phyloP scores from a whole-genome alignment of 2,797 vertebrate genomes.

The Ceyx erithaca region DNA sequence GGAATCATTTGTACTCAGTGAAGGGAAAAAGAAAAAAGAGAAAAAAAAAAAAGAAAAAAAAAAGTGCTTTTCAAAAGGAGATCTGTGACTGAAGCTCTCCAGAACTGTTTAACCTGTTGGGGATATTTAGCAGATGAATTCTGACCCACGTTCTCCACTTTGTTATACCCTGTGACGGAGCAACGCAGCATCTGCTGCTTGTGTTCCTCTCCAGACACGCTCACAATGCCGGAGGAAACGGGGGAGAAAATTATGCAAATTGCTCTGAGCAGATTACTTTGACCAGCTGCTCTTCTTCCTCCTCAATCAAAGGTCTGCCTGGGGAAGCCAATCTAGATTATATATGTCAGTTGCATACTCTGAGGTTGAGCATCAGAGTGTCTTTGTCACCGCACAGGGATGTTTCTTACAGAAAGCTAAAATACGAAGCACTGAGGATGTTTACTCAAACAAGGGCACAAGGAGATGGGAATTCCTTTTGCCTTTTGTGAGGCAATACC shows the following conservation, averaged over 20 bases:
- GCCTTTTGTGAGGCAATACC: neutral
- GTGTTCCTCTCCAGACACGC: constrained; percentile 70
- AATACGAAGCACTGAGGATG: neutral
- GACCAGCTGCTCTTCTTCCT: constrained; percentile 79
- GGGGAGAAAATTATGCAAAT: constrained; percentile 80
- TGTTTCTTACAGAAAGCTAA: neutral
- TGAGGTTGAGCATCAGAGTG: neutral
- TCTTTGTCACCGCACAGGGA: constrained; percentile 14
- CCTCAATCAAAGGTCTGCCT: constrained; percentile 69
- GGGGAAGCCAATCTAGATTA: constrained; percentile 69
- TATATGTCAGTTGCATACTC: constrained; percentile 53
- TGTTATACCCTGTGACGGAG: constrained; percentile 50
- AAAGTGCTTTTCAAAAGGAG: constrained; percentile 64
- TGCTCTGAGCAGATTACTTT: constrained; percentile 74
- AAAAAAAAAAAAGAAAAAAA: constrained; percentile 13
- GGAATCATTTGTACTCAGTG: constrained; percentile 69
- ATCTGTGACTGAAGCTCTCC: constrained; percentile 78
- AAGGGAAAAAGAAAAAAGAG: constrained; percentile 14
- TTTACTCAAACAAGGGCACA: neutral
- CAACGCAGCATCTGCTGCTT: constrained; percentile 76
- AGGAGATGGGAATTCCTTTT: constrained; percentile 19
- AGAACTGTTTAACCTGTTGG: constrained; percentile 81
- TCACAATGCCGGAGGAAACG: constrained; percentile 78
- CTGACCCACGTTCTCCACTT: constrained; percentile 78
- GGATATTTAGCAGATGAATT: constrained; percentile 85